Base-by-base conservation (phyloP, 2,797 vertebrate genomes). In the Onychomys torridus region DNA sequence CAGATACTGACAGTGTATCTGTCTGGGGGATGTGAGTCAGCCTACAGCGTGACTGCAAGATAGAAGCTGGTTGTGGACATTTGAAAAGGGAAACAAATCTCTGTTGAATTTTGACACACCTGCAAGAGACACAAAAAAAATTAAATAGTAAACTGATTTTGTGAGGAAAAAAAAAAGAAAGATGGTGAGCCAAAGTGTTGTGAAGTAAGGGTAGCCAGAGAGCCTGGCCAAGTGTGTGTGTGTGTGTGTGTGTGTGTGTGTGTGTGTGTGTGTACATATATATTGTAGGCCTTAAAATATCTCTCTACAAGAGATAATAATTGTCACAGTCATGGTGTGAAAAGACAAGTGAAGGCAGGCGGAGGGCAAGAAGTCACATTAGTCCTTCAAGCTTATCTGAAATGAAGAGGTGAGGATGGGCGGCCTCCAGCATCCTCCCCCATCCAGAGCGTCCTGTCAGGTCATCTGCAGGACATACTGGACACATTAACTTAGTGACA, bases 91-190 rank as follows among this genome's bases (percentile, higher is more conserved):
- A 90, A 94, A 65, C 8, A n/a, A 21, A 8, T 90, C 79, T 79
- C 92, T 49, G 46, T 21, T 93, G 67, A 3, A 59, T 57, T 77
- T 77, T 16, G 76, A 37, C 55, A 89, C 9, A 89, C 11, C 59
- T 92, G 71, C 19, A 8, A 57, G 52, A 95, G 19, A 23, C 61
- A 87, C 52, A 65, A 81, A 96, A 96, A 96, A 95, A 46, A 88
- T 79, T 83, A 81, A 63, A 88, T 73, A 57, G 67, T 79, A 6
- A 96, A 92, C 57, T 67, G 40, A 8, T 25, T 61, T 61, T 25
- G 55, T 52, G 52, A 52, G 52, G 13, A 21, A 21, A 59, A 59
- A 21, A 55, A 23, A 59, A 6, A n/a, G n/a, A 59, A 59, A 59
- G 52, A 2, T 46, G 90, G 25, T 78, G 7, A 8, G 34, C 27